phyloP scores from a whole-genome alignment of 2,888 invertebrate species.

The Cenopis cana region DNA sequence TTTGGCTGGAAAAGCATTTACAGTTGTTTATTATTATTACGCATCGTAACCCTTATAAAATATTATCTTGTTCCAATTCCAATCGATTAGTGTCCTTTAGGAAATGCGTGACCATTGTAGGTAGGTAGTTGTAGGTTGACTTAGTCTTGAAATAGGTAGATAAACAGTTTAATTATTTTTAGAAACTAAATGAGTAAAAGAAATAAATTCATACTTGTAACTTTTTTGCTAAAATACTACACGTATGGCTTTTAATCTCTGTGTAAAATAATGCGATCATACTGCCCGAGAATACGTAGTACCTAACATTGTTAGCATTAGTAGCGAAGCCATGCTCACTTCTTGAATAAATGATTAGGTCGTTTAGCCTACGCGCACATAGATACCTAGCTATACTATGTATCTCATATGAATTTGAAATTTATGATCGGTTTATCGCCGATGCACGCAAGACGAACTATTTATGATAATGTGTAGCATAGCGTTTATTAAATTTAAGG shows the following conservation, averaged over 20 bases:
- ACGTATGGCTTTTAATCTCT: not conserved
- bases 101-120: not conserved
- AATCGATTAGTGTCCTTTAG: not conserved
- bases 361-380: conserved; percentile 11
- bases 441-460: conserved; percentile 4
- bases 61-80: not conserved
- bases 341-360: conserved; percentile 27
- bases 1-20: not conserved
- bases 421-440: conserved; percentile 22
- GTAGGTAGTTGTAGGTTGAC: too few relatives aligned
- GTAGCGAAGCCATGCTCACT: conserved; percentile 18
- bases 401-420: conserved; percentile 28
- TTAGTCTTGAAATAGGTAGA: too few relatives aligned
- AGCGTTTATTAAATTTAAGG: too few relatives aligned
- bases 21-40: not conserved
- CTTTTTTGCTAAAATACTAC: not conserved
- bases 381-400: not conserved
- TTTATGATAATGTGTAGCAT: conserved; percentile 16
- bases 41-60: not conserved
- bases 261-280: not conserved
- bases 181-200: not conserved
- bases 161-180: too few relatives aligned
- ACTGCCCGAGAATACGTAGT: not conserved
- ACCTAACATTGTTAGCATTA: not conserved
- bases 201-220: not conserved